Percentiles rank a stretch among this genome's conserved stretches.
These are phyloP conservation scores for Crotophaga sulcirostris DNA, from an alignment of 2,113 vertebrate genomes.

Conservation along the genomic window DNA sequence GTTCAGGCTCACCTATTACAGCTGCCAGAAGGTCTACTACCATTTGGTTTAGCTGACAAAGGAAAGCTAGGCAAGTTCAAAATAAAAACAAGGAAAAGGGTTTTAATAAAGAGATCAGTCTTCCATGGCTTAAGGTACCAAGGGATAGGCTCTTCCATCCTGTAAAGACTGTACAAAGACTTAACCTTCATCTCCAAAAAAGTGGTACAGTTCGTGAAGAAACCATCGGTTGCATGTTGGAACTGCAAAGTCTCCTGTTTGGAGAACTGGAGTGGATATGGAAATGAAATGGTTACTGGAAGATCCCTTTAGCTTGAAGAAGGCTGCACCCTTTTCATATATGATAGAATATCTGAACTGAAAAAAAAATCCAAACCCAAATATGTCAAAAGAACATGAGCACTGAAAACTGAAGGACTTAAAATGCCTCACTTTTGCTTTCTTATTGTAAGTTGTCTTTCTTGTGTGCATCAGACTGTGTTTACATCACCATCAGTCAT, in stretches of 20 bases:
- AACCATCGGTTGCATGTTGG: not conserved
- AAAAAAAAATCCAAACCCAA: not conserved
- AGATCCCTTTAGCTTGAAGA: not conserved
- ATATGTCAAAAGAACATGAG: not conserved
- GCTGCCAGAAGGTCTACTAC: not conserved
- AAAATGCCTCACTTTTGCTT: not conserved
- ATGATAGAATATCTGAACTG: not conserved
- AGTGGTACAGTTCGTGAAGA: not conserved
- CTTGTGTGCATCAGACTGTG: not conserved
- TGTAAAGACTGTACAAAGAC: not conserved
- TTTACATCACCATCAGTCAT: not conserved
- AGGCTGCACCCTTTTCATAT: not conserved
- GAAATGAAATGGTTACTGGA: not conserved
- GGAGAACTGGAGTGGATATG: not conserved
- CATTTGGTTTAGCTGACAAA: slow-evolving; percentile 30
- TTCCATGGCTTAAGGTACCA: not conserved
- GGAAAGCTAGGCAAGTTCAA: not conserved
- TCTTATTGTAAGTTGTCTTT: not conserved
- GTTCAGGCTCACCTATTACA: not conserved
- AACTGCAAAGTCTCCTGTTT: not conserved
- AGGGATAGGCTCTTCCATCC: not conserved
- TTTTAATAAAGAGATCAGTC: not conserved
- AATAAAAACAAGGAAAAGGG: not conserved
- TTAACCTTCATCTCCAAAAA: not conserved
- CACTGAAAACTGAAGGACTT: not conserved